These are phyloP conservation scores for Meteorus cinctellus DNA, from an alignment of 2,888 invertebrate species.

Conservation along the genomic window DNA sequence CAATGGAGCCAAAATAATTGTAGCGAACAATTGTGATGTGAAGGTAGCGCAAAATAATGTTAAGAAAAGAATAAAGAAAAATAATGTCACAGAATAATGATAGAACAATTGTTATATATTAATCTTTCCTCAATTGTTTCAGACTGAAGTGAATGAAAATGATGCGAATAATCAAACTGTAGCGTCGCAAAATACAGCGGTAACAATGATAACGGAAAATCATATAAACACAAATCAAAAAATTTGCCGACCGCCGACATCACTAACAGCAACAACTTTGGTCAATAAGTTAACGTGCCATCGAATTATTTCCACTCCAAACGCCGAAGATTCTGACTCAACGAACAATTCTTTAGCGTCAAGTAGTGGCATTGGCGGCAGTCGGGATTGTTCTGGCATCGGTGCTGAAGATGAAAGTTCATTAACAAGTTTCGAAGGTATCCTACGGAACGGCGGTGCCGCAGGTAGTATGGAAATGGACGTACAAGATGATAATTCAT, in stretches of 20 bases:
- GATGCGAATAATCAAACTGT: conserved; percentile 63
- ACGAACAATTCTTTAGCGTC: conserved; percentile 78
- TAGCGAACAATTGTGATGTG: conserved; percentile 69
- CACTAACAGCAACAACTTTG: conserved; percentile 69
- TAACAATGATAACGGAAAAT: conserved; percentile 64
- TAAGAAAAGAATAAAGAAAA: not conserved
- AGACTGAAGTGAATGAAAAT: conserved; percentile 69
- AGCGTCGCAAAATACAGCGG: conserved; percentile 55
- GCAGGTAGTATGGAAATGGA: conserved; percentile 75
- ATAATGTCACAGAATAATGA: not conserved
- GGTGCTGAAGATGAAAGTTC: conserved; percentile 78
- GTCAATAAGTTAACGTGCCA: conserved; percentile 57
- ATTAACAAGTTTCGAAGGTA: conserved; percentile 79
- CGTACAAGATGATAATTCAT: conserved; percentile 76
- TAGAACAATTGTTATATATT: not conserved
- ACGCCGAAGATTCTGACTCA: conserved; percentile 74
- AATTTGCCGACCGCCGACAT: conserved; percentile 72
- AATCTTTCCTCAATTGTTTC: conserved; percentile 29
- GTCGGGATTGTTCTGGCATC: conserved; percentile 73
- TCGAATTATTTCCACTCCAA: conserved; percentile 63
- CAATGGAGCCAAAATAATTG: conserved; percentile 70
- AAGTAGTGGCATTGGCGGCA: conserved; percentile 75
- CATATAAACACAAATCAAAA: conserved; percentile 65
- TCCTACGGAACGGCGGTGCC: conserved; percentile 77
- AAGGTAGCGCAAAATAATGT: conserved; percentile 59